Conservation (phyloP, 1,140 invertebrate genomes). For the Formica exsecta region DNA sequence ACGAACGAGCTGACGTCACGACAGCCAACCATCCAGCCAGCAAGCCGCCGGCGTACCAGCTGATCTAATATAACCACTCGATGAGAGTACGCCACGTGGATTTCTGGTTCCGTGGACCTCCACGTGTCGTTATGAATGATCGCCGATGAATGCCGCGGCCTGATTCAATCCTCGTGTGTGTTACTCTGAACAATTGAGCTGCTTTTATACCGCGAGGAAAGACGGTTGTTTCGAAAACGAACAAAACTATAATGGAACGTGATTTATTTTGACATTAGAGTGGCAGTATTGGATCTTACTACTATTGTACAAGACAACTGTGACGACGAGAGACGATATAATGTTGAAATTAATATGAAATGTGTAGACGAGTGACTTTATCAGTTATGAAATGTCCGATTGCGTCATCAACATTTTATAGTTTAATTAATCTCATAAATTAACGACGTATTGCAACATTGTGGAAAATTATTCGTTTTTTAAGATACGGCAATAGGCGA, state of each 20-base stretch:
- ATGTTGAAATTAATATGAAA: conserved; percentile 13
- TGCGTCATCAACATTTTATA: not conserved
- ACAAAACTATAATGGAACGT: not conserved
- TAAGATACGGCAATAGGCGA: not conserved
- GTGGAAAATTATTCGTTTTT: not conserved
- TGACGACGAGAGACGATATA: not conserved
- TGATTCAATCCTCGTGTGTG: conserved; percentile 45
- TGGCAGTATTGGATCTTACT: not conserved
- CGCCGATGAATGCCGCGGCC: conserved; percentile 47
- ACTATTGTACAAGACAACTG: not conserved
- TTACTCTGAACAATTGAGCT: conserved; percentile 22
- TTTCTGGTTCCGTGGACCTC: conserved; percentile 64
- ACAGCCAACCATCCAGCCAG: conserved; percentile 70
- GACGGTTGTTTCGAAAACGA: not conserved
- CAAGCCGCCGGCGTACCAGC: conserved; percentile 73
- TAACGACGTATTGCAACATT: not conserved
- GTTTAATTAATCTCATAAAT: conserved; percentile 7
- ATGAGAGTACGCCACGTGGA: conserved; percentile 73
- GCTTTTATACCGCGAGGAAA: conserved; percentile 11
- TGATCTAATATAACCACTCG: conserved; percentile 78
- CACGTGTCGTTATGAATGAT: conserved; percentile 71
- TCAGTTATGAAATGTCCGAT: not conserved
- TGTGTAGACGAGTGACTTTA: conserved; percentile 4
- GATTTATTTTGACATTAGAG: conserved; percentile 8
- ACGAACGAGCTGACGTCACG: conserved; percentile 78